Percentiles rank a stretch among this genome's conserved stretches.
Evolutionary conservation across 1,140 invertebrate species (phyloP).

Genomic region (Drosophila parabipectinata): DNA sequence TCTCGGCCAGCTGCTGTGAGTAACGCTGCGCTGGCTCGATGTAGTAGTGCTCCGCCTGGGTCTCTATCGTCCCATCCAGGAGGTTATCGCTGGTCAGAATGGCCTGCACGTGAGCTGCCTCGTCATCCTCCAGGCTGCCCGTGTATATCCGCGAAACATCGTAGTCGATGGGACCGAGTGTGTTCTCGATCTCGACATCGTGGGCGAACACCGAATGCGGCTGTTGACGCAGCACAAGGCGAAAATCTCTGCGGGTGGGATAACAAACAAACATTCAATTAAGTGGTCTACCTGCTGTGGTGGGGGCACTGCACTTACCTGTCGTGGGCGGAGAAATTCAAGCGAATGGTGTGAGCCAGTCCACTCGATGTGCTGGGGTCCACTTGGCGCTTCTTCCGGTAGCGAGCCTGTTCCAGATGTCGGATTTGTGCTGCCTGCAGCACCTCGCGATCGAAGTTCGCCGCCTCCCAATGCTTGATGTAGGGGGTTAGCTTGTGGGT

Average conservation of each 20-base stretch:
- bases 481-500: constrained; percentile 80
- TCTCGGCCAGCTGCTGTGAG: constrained; percentile 85
- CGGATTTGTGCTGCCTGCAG: constrained; percentile 76
- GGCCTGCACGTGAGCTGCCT: constrained; percentile 92
- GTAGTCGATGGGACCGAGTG: constrained; percentile 89
- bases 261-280: constrained; percentile 10
- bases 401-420: constrained; percentile 78
- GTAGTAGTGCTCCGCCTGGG: constrained; percentile 91
- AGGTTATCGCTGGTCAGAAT: constrained; percentile 93
- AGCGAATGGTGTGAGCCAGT: constrained; percentile 78
- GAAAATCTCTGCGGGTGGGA: constrained; percentile 88
- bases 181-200: constrained; percentile 91
- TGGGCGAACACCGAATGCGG: constrained; percentile 89
- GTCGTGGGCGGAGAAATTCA: constrained; percentile 84
- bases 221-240: constrained; percentile 90
- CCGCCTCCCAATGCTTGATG: constrained; percentile 82
- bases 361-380: constrained; percentile 64
- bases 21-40: constrained; percentile 94
- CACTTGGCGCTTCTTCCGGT: constrained; percentile 76
- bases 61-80: constrained; percentile 94
- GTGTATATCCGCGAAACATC: constrained; percentile 90
- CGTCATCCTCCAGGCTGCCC: constrained; percentile 93
- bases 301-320: constrained; percentile 63
- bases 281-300: neutral
- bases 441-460: constrained; percentile 76